phyloP scores from a whole-genome alignment of 2,113 vertebrate species.

The Arvicanthis niloticus region DNA sequence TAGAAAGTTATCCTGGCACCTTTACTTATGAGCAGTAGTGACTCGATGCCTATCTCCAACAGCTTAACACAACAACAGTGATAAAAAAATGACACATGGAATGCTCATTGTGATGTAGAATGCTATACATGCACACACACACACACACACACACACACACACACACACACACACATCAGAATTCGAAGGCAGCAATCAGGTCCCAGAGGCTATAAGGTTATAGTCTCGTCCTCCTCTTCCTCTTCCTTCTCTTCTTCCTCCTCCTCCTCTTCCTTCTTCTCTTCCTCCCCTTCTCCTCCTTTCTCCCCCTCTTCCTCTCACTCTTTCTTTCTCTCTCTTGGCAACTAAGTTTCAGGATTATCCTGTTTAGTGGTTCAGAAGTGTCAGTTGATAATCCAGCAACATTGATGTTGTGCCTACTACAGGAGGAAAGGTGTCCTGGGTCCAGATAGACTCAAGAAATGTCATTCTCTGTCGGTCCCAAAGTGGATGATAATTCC shows the following conservation, averaged over 20 bases:
- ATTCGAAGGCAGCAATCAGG: not conserved
- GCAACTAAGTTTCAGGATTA: not conserved
- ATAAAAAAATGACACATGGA: not conserved
- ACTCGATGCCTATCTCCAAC: not conserved
- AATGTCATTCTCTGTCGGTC: not conserved
- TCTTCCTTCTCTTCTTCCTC: no score
- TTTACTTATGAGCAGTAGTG: fast-evolving
- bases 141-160: no score
- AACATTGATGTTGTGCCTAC: not conserved
- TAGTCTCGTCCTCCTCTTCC: no score
- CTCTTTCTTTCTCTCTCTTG: not conserved
- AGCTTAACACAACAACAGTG: not conserved
- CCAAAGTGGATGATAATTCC: not conserved
- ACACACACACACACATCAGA: no score
- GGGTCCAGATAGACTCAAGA: not conserved
- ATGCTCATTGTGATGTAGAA: not conserved
- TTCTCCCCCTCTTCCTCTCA: no score
- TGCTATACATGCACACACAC: not conserved
- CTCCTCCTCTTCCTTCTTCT: no score
- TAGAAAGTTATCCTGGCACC: no score
- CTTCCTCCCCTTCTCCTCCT: fast-evolving
- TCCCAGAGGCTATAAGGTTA: not conserved
- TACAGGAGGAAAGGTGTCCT: no score
- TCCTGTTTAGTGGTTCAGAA: not conserved
- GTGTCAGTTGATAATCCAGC: not conserved